Evolutionary conservation across 2,888 invertebrate genomes (phyloP), one percentile per base, ranked within the genome.

Genomic region (Andrena haemorrhoa): DNA sequence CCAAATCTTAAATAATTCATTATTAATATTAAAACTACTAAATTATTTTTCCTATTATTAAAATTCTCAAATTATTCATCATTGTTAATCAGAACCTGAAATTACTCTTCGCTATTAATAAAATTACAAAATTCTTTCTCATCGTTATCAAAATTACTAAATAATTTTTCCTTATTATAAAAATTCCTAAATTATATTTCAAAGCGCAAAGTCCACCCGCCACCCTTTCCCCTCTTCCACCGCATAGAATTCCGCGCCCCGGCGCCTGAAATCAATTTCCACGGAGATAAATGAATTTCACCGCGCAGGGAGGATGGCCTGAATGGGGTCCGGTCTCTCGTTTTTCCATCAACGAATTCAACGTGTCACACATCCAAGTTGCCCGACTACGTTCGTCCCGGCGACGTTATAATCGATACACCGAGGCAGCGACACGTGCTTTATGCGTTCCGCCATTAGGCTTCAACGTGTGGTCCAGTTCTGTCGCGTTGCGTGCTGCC

Each of bases 381-480:
- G 70, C 77, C 72, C 65, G 63, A 79, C 80, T 81, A 41, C 63
- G 86, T 66, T 63, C 53, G 72, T n/a, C 49, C 61, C 49, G 49
- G 66, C 60, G 68, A 56, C 76, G 35, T 75, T 56, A 26, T 61
- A 84, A 86, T 88, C 88, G 86, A 88, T 88, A 86, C 23, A 79
- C 72, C 75, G 75, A 58, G 58, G 84, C 84, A 75, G 66, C 74
- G 83, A 84, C 84, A 85, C 82, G 84, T 79, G 84, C 88, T 82
- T 86, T 79, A 80, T 88, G 26, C 31, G 31, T 63, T 53, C 76
- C 75, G 77, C 49, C 79, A 78, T 83, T 79, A 84, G 83, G 81
- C 79, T 84, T 88, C 71, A 76, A 88, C 81, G 83, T 79, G 76
- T 79, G 88, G 88, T 88, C 88, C 86, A 88, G 88, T 88, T 88